A percentile compares a stretch with the other conserved stretches of the same genome.
These are phyloP conservation scores for Rotaria sp. DNA, from an alignment of 2,888 invertebrate genomes.

Conservation along the genomic window DNA sequence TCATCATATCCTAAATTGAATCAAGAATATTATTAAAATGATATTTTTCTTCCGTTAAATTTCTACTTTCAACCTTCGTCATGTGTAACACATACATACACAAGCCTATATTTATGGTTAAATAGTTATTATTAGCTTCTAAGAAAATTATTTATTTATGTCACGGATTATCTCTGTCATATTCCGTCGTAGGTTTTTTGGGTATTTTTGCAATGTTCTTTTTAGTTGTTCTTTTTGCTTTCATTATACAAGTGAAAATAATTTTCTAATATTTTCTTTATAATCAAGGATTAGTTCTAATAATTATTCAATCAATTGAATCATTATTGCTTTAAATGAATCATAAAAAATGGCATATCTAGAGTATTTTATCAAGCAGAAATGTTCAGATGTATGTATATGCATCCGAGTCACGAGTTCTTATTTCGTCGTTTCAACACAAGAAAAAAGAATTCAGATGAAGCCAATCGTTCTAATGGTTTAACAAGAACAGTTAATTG, in stretches of 20 bases:
- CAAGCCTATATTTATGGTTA: background rate
- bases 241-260: too few relatives aligned
- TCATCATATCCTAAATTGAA: too few relatives aligned
- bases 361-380: background rate
- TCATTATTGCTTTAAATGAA: background rate
- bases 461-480: too few relatives aligned
- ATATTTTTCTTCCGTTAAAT: background rate
- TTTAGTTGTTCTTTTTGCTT: too few relatives aligned
- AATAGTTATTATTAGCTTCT: background rate
- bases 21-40: too few relatives aligned
- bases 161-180: background rate
- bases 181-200: too few relatives aligned
- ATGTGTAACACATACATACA: background rate
- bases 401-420: background rate
- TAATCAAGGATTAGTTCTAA: too few relatives aligned
- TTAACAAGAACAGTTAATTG: too few relatives aligned
- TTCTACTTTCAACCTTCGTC: background rate
- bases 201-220: too few relatives aligned
- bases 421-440: background rate
- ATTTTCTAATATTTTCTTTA: too few relatives aligned
- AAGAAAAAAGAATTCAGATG: too few relatives aligned
- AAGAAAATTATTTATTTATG: background rate
- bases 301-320: background rate
- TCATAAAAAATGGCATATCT: background rate
- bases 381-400: background rate